phyloP scores from a whole-genome alignment of 2,797 vertebrate genomes.

The Gymnodraco acuticeps region DNA sequence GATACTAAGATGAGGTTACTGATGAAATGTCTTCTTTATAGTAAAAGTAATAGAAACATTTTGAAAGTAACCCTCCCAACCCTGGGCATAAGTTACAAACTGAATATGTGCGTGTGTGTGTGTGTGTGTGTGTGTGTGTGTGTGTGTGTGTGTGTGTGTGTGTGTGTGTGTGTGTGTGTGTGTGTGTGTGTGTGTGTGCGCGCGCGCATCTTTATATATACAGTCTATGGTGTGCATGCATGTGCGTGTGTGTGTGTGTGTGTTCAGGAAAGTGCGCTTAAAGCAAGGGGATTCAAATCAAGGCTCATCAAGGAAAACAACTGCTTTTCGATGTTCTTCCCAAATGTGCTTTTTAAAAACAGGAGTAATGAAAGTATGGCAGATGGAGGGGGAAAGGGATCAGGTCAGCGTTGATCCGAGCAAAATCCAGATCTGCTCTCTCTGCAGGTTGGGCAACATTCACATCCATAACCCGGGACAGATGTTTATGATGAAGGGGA shows the following conservation, averaged over 20 bases:
- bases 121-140: neutral
- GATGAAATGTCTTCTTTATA: too few relatives aligned
- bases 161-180: neutral
- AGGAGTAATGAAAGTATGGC: constrained; percentile 61
- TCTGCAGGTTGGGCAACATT: constrained; percentile 76
- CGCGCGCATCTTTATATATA: too few relatives aligned
- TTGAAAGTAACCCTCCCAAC: too few relatives aligned
- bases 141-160: neutral
- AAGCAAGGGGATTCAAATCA: constrained; percentile 25
- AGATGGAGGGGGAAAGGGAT: constrained; percentile 70
- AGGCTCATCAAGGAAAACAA: constrained; percentile 13
- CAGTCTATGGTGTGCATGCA: too few relatives aligned
- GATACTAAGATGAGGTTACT: too few relatives aligned
- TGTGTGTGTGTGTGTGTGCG: too few relatives aligned
- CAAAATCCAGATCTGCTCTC: constrained; percentile 76
- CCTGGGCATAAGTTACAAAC: neutral
- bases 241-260: neutral
- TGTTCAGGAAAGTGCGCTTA: constrained; percentile 8
- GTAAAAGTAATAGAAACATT: too few relatives aligned
- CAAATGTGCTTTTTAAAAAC: constrained; percentile 52
- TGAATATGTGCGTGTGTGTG: neutral
- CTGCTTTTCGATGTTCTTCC: constrained; percentile 31
- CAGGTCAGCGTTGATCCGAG: constrained; percentile 49
- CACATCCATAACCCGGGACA: constrained; percentile 78
- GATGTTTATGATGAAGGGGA: constrained; percentile 79